These are phyloP conservation scores for Amia ocellicauda DNA, from an alignment of 2,113 vertebrate genomes.

Conservation along the genomic window DNA sequence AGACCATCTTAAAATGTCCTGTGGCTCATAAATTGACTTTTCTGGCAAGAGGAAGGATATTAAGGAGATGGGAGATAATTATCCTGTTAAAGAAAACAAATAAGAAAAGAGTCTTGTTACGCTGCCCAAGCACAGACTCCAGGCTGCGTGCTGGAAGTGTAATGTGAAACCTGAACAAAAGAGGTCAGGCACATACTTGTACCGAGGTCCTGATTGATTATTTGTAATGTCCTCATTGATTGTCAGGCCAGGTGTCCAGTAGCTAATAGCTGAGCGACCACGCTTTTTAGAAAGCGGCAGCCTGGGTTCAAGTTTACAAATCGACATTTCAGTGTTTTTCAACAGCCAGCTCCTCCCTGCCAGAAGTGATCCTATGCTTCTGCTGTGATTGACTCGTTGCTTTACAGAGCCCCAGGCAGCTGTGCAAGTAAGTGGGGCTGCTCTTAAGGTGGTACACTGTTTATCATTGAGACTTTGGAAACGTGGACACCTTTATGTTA, in stretches of 20 bases:
- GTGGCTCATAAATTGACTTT: neutral
- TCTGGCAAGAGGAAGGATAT: constrained; percentile 6
- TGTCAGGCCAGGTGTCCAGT: constrained; percentile 27
- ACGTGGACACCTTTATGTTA: too few relatives aligned
- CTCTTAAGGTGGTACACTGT: neutral
- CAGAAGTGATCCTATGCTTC: neutral
- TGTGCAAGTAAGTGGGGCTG: neutral
- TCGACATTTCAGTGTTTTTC: neutral
- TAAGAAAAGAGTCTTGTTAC: constrained; percentile 3
- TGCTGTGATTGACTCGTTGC: constrained; percentile 16
- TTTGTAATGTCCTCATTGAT: constrained; percentile 24
- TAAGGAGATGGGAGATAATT: constrained; percentile 10
- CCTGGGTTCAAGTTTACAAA: constrained; percentile 23
- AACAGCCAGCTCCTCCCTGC: neutral
- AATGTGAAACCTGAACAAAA: constrained; percentile 31
- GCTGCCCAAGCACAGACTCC: neutral
- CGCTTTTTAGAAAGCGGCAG: constrained; percentile 8
- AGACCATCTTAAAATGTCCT: neutral
- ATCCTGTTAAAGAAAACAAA: constrained; percentile 24
- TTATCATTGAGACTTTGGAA: too few relatives aligned
- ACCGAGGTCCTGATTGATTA: constrained; percentile 23
- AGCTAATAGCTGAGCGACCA: neutral
- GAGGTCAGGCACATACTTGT: neutral
- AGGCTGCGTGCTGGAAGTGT: constrained; percentile 9
- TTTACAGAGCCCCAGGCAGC: neutral